Base-by-base conservation (phyloP, 1,140 invertebrate genomes). In the Dendroctonus valens region DNA sequence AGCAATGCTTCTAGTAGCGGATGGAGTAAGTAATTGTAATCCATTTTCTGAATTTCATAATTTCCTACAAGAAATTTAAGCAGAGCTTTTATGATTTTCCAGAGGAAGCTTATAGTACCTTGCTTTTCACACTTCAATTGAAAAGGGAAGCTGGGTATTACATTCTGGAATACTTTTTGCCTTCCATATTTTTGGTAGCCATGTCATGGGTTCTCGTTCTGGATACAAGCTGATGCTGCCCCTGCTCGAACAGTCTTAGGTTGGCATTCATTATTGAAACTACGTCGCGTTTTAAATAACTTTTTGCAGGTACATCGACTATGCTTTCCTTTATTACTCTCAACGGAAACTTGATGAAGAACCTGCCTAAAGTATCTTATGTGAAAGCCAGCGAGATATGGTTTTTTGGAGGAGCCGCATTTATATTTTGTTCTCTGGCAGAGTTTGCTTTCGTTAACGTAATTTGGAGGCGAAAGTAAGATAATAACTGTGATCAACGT, bases 171-270 rank as follows among this genome's bases (percentile, higher is more conserved):
- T 94, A 93, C 73, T 95, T 92, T 70, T 85, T 94, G 63, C 93
- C 93, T 0, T 93, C 91, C 4, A 92, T 94, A 80, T 83, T 94
- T 67, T 88, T 95, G 61, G 92, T 94, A 5, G 87, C 88, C 9
- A 91, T 93, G 64, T 94, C 92, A 0, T 95, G 92, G 92, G 92
- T 94, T 9, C n/a, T 91, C 92, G 0, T 94, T 94, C 73, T 94
- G 92, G 92, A 78, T 95, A 53, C 92, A 94, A 74, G 87, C 91
- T 37, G 92, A 94, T 74, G 91, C 92, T n/a, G 86, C 91, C 11
- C 89, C 92, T 5, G 89, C 92, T 26, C 81, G 91, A 72, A 91
- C 91, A 49, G 89, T 89, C 37, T 79, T 93, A 70, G 90, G 89
- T 89, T 79, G 44, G 42, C 38, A 1, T 26, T 26, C 26, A 3